These are phyloP conservation scores for Apantesis nais DNA, from an alignment of 2,888 invertebrate genomes.

Conservation along the genomic window DNA sequence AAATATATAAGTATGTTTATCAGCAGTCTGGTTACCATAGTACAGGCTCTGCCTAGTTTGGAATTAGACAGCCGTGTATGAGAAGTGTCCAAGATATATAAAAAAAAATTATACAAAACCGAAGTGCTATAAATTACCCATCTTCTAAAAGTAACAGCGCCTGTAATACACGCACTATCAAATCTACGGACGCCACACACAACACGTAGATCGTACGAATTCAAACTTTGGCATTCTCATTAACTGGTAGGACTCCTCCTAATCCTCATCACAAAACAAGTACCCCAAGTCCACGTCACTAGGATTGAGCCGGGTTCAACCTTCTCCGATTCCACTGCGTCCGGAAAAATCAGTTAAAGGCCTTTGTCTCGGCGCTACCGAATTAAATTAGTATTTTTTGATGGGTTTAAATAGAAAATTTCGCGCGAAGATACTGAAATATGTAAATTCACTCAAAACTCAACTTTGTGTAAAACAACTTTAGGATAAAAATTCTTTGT, in stretches of 20 bases:
- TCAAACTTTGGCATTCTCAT: conserved; percentile 15
- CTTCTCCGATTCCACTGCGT: conserved; percentile 20
- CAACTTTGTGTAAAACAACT: not conserved
- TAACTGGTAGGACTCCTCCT: conserved; percentile 2
- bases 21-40: too few relatives aligned
- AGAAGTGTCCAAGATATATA: too few relatives aligned
- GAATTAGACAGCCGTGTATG: too few relatives aligned
- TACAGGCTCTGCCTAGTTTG: too few relatives aligned
- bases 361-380: conserved; percentile 40
- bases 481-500: conserved; percentile 14
- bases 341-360: conserved; percentile 37
- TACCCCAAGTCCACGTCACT: conserved; percentile 24
- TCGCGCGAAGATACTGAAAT: conserved; percentile 15
- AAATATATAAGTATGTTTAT: too few relatives aligned
- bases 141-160: not conserved
- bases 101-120: not conserved
- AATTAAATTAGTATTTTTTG: conserved; percentile 51
- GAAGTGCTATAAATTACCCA: not conserved
- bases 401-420: conserved; percentile 30
- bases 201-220: conserved; percentile 4
- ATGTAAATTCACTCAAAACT: not conserved
- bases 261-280: conserved; percentile 18
- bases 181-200: not conserved
- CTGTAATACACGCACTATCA: not conserved
- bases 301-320: conserved; percentile 27